Evolutionary conservation across 2,113 vertebrate species (phyloP).

Genomic region (Mobula hypostoma): DNA sequence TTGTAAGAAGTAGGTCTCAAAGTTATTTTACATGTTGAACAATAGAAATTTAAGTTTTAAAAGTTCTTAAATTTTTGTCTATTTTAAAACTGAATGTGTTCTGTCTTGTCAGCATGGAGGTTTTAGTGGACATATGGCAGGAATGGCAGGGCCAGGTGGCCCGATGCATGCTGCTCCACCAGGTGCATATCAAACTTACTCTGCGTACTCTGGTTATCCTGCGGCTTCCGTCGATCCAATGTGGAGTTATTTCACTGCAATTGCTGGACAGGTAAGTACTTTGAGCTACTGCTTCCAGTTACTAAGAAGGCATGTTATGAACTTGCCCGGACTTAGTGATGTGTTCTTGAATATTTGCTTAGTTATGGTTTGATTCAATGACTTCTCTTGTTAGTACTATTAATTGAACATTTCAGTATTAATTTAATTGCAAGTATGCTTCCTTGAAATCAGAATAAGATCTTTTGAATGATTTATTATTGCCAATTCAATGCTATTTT

Average conservation of each 20-base stretch:
- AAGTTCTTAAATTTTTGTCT: background rate
- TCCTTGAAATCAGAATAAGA: too few species aligned
- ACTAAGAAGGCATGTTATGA: background rate
- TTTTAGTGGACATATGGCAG: conserved; percentile 55
- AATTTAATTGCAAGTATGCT: background rate
- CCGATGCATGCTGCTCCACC: conserved; percentile 46
- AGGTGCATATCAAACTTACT: conserved; percentile 47
- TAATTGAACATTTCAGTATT: background rate
- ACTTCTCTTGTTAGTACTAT: background rate
- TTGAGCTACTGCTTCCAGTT: background rate
- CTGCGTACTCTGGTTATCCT: conserved; percentile 52
- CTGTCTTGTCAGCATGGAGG: conserved; percentile 55
- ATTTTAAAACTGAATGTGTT: background rate
- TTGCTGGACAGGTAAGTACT: conserved; percentile 68
- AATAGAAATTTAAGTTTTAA: background rate
- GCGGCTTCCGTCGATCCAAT: conserved; percentile 59
- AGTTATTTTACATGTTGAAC: background rate
- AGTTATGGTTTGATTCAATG: background rate
- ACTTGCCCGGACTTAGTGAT: too few species aligned
- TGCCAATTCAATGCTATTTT: background rate
- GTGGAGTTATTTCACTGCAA: conserved; percentile 71
- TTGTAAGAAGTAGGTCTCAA: background rate
- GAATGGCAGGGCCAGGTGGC: conserved; percentile 47
- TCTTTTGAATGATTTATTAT: background rate
- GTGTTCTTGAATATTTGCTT: background rate